These are phyloP conservation scores for Trypoxylus dichotomus DNA, from an alignment of 1,140 invertebrate species.

Conservation along the genomic window DNA sequence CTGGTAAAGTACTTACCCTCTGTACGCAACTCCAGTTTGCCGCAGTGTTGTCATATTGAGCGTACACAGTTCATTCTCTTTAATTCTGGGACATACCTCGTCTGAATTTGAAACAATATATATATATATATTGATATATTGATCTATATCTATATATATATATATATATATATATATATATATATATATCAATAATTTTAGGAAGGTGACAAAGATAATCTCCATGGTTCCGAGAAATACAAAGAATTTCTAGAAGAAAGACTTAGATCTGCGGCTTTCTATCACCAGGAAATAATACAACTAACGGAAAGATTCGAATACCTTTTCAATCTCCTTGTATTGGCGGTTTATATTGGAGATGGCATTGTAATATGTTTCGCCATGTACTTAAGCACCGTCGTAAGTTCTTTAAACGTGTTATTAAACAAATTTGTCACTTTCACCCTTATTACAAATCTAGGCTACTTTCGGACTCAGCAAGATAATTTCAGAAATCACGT, in stretches of 20 bases:
- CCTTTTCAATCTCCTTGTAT: not conserved
- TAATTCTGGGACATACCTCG: too few species aligned
- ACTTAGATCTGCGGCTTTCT: not conserved
- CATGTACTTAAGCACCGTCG: not conserved
- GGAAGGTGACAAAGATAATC: not conserved
- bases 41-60: too few species aligned
- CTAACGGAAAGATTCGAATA: constrained; percentile 11
- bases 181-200: not conserved
- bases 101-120: too few species aligned
- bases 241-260: not conserved
- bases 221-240: not conserved
- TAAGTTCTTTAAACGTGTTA: not conserved
- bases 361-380: not conserved
- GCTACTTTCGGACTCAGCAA: not conserved
- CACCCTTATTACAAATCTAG: not conserved
- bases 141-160: too few species aligned
- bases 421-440: too few species aligned
- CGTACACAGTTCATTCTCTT: too few species aligned
- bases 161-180: too few species aligned
- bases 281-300: constrained; percentile 9
- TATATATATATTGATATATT: too few species aligned
- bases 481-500: not conserved
- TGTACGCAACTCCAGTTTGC: too few species aligned
- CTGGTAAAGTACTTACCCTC: too few species aligned
- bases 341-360: not conserved